A percentile compares a stretch with the other conserved stretches of the same genome.
These are phyloP conservation scores for Bambusicola thoracicus DNA, from an alignment of 2,113 vertebrate species.

Conservation along the genomic window DNA sequence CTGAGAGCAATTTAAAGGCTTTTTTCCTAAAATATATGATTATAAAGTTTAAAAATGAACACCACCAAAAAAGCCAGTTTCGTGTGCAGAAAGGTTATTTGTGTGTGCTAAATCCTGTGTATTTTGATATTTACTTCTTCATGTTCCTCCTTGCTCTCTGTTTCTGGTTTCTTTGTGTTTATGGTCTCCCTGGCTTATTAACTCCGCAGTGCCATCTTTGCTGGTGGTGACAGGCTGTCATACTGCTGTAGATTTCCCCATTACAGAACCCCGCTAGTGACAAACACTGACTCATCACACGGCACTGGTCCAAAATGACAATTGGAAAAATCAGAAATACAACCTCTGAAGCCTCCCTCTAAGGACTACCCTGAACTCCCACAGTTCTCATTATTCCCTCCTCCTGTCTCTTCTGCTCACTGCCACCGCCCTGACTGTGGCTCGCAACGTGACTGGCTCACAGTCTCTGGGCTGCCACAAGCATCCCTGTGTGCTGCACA, in stretches of 20 bases:
- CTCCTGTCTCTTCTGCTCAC: background rate
- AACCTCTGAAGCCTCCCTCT: background rate
- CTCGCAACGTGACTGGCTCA: background rate
- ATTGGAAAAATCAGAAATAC: background rate
- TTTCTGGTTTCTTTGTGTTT: conserved; percentile 17
- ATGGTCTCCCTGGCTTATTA: background rate
- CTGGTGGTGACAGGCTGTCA: conserved; percentile 57
- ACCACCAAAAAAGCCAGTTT: background rate
- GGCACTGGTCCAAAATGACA: background rate
- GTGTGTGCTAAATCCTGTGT: background rate
- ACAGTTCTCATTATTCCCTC: background rate
- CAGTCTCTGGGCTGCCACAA: background rate
- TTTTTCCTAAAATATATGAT: background rate
- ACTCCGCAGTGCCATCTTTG: background rate
- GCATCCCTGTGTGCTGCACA: accelerated
- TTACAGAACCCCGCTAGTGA: background rate
- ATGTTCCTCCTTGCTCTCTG: background rate
- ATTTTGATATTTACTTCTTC: background rate
- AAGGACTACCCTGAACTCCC: background rate
- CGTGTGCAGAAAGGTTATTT: background rate
- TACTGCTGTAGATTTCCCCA: background rate
- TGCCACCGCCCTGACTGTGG: accelerated
- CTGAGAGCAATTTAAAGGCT: background rate
- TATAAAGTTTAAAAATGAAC: background rate
- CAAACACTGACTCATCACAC: background rate